Evolutionary conservation across 2,113 vertebrate genomes (phyloP).

Genomic region (Gymnorhina tibicen): DNA sequence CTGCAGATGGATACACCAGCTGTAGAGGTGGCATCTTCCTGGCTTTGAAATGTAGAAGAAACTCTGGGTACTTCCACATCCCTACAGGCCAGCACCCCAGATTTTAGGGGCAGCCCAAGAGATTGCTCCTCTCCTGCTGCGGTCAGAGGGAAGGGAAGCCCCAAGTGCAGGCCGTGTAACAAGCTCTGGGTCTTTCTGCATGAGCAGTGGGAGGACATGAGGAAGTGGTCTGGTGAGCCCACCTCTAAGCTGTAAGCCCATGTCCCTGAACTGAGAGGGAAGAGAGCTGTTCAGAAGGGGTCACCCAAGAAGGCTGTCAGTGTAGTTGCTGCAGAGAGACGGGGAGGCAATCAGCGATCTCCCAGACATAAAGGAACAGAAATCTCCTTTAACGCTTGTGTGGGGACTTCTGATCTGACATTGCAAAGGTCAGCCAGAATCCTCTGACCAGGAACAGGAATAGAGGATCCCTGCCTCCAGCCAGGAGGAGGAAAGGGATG

Average conservation of each 20-base stretch:
- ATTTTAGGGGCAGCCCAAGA: not conserved
- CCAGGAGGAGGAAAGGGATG: not conserved
- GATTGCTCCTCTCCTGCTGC: rapidly evolving
- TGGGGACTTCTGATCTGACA: not conserved
- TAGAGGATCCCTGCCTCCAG: not conserved
- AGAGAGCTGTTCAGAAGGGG: not conserved
- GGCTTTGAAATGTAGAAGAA: not conserved
- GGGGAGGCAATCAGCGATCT: not conserved
- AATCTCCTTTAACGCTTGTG: not conserved
- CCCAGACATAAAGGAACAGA: not conserved
- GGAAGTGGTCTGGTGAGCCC: not conserved
- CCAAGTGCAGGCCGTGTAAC: rapidly evolving
- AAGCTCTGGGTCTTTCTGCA: not conserved
- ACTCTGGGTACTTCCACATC: not conserved
- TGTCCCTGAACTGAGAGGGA: not conserved
- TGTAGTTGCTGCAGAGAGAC: not conserved
- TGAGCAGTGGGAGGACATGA: not conserved
- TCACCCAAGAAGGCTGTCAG: not conserved
- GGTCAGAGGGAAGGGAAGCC: not conserved
- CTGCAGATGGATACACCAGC: not conserved
- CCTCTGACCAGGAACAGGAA: not conserved
- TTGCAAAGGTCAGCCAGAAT: not conserved
- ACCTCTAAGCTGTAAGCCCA: not conserved
- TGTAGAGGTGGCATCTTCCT: not conserved
- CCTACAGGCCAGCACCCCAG: too few species aligned